These are phyloP conservation scores for Heliconius hortense DNA, from an alignment of 2,888 invertebrate genomes.

Conservation along the genomic window DNA sequence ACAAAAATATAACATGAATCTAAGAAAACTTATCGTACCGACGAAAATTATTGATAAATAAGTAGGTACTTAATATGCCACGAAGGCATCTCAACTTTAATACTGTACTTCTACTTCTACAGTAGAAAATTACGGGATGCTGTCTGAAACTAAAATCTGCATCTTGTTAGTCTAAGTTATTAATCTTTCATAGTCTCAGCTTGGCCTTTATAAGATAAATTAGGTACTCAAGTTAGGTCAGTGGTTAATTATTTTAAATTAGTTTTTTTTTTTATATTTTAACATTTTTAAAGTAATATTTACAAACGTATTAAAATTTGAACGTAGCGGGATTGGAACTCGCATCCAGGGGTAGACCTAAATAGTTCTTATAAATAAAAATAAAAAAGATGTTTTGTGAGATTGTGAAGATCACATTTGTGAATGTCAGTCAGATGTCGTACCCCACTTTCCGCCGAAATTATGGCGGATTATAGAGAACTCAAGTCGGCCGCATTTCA, in stretches of 20 bases:
- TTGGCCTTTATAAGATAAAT: constrained; percentile 25
- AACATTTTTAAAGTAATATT: background rate
- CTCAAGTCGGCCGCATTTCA: too few relatives aligned
- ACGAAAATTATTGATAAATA: background rate
- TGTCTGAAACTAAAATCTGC: constrained; percentile 16
- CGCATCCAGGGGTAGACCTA: too few relatives aligned
- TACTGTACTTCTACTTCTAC: background rate
- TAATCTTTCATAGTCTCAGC: constrained; percentile 23
- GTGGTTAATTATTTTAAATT: constrained; percentile 3
- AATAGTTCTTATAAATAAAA: too few relatives aligned
- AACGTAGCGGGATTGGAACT: too few relatives aligned
- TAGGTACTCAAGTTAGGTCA: constrained; percentile 12
- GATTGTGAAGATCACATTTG: background rate
- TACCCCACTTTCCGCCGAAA: too few relatives aligned
- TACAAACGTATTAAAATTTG: too few relatives aligned
- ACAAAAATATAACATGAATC: too few relatives aligned
- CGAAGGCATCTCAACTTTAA: background rate
- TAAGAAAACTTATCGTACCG: background rate
- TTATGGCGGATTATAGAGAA: too few relatives aligned
- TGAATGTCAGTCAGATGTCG: background rate
- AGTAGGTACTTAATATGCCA: background rate
- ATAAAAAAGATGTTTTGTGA: too few relatives aligned
- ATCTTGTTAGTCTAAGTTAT: constrained; percentile 22
- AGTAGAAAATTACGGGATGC: constrained; percentile 3
- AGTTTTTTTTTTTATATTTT: background rate